Base-by-base conservation (phyloP, 2,113 vertebrate genomes). In the Mirounga angustirostris region DNA sequence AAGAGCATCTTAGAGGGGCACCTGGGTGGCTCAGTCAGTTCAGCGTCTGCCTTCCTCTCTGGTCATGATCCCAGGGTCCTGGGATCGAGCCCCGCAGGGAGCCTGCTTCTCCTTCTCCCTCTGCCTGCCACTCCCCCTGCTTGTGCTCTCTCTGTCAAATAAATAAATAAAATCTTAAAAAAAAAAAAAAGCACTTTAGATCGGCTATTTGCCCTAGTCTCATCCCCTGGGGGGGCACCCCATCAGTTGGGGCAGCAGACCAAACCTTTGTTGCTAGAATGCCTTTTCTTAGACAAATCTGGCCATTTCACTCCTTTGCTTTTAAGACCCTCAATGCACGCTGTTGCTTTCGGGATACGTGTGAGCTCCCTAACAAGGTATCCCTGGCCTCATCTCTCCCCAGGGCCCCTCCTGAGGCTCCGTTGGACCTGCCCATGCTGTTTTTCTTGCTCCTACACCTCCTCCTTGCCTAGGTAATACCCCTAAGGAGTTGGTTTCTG, bases 361-460 rank as follows among this genome's bases (percentile, higher is more conserved):
- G 19, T 18, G 36, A 83, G 52, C 40, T 50, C 36, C 58, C 65
- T 56, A 15, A 36, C 0, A 0, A 15, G n/a, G 5, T 21, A 18
- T 14, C 19, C 28, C 10, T 13, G 13, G 50, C 52, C 74, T 46
- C 54, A 5, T 36, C 19, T 12, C 30, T n/a, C n/a, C 4, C 18
- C 43, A 24, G 61, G 0, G 18, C 8, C 40, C 67, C 15, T 52
- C 36, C 26, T 0, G 2, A 43, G 54, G 63, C 56, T 18, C 36
- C 33, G 36, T 26, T 2, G 33, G 16, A 56, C 26, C 56, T 2
- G 12, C 12, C 33, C 3, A 2, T 4, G 0, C 36, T 46, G 28
- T 18, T 5, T 18, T 82, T 22, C 14, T 33, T 26, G 76, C n/a
- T 79, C 40, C 63, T 46, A 36, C 10, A 40, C 52, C 52, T 67